Evolutionary conservation across 2,797 vertebrate genomes (phyloP).

Genomic region (Myotis planiceps): DNA sequence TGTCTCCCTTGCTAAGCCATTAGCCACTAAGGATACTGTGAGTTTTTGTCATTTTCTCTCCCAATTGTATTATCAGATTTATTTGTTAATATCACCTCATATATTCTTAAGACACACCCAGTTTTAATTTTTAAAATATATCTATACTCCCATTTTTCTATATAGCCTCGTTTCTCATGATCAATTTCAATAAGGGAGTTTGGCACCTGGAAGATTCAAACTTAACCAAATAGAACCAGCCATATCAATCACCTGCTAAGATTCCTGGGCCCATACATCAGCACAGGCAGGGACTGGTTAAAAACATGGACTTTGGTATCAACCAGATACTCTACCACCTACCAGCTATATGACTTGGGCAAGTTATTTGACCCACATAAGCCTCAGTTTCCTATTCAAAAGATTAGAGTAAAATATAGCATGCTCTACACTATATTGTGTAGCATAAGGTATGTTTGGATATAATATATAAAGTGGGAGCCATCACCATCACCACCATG

Average conservation of each 20-base stretch:
- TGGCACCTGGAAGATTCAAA: not conserved
- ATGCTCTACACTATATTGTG: not conserved
- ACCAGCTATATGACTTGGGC: not conserved
- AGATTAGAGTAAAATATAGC: not conserved
- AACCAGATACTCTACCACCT: not conserved
- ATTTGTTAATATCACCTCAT: constrained; percentile 31
- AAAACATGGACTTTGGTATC: not conserved
- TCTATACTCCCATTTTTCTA: not conserved
- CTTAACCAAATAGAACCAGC: not conserved
- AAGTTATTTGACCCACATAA: not conserved
- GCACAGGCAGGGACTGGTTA: not conserved
- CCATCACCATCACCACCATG: not conserved
- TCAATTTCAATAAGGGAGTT: not conserved
- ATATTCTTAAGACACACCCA: not conserved
- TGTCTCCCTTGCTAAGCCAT: not conserved
- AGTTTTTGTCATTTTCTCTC: not conserved
- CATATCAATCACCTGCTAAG: not conserved
- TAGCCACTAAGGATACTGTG: not conserved
- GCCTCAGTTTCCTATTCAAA: not conserved
- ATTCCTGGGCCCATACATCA: not conserved
- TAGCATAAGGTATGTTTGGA: not conserved
- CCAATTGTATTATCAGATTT: not conserved
- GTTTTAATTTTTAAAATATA: constrained; percentile 26
- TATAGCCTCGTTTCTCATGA: not conserved
- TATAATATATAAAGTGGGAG: not conserved